Conservation (phyloP, 1,140 invertebrate genomes). For the Elymnias hypermnestra region DNA sequence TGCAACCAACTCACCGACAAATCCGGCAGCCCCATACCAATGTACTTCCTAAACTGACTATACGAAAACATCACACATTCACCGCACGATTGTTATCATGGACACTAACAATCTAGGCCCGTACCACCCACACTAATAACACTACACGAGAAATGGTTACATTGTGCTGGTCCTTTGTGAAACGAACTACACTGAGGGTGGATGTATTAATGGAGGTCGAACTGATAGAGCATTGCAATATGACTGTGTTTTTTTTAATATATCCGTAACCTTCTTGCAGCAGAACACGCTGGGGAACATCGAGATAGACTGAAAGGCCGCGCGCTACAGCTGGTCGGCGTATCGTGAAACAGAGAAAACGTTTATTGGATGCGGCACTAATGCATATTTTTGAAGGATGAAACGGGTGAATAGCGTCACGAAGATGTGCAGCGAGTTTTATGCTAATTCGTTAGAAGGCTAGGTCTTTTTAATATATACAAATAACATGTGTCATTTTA, state of each 20-base stretch:
- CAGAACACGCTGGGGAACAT: conserved; percentile 64
- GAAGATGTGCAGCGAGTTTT: too few relatives aligned
- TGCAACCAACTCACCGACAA: conserved; percentile 48
- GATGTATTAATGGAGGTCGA: conserved; percentile 1
- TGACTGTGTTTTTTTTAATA: conserved; percentile 1
- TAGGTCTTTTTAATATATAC: too few relatives aligned
- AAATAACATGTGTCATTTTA: too few relatives aligned
- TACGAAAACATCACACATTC: conserved; percentile 58
- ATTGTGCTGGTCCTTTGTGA: conserved; percentile 13
- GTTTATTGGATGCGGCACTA: conserved; percentile 27
- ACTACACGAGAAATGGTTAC: conserved; percentile 20
- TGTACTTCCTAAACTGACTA: conserved; percentile 41
- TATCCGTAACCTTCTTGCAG: conserved; percentile 54
- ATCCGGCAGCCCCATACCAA: conserved; percentile 62
- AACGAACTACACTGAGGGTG: neutral
- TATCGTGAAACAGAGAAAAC: conserved; percentile 9
- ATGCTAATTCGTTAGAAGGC: too few relatives aligned
- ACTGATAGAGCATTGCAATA: neutral
- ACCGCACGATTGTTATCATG: neutral
- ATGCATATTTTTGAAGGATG: too few relatives aligned
- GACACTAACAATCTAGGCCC: neutral
- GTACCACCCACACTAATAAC: conserved; percentile 23
- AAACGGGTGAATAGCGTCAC: too few relatives aligned
- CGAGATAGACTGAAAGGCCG: conserved; percentile 40
- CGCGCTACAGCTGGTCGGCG: conserved; percentile 23